These are phyloP conservation scores for Tholera decimalis DNA, from an alignment of 2,888 invertebrate species.

Conservation along the genomic window DNA sequence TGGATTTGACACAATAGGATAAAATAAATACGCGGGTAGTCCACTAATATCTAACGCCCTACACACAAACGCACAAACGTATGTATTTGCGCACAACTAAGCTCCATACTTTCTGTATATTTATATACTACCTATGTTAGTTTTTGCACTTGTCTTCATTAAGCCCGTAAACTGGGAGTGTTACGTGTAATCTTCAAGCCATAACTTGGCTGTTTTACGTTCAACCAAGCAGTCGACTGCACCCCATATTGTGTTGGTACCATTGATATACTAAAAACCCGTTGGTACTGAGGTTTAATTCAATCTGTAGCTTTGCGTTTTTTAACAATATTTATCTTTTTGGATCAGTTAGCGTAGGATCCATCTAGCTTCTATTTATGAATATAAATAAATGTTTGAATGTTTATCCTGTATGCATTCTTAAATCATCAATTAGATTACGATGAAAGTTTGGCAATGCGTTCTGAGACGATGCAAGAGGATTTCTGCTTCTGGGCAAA, in stretches of 20 bases:
- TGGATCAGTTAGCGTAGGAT: neutral
- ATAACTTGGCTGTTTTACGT: conserved; percentile 37
- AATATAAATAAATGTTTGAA: no score
- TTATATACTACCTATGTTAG: conserved; percentile 15
- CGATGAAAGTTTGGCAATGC: no score
- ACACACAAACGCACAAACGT: no score
- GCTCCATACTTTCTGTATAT: conserved; percentile 1
- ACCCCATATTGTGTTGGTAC: conserved; percentile 11
- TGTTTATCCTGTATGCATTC: no score
- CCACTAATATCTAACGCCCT: neutral
- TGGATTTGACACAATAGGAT: no score
- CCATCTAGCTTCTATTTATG: no score
- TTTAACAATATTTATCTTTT: neutral
- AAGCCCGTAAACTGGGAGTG: conserved; percentile 24
- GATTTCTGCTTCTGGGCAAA: no score
- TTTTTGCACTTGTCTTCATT: conserved; percentile 38
- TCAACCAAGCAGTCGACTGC: conserved; percentile 5
- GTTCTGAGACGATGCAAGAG: no score
- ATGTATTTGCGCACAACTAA: conserved; percentile 1
- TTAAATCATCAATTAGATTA: no score
- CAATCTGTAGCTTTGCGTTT: neutral
- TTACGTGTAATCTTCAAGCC: conserved; percentile 33
- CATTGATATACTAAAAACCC: no score
- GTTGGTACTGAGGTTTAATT: conserved; percentile 10
- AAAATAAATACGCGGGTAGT: no score